Evolutionary conservation across 2,888 invertebrate genomes (phyloP), one percentile per base, ranked within the genome.

Genomic region (Drosophila bunnanda): DNA sequence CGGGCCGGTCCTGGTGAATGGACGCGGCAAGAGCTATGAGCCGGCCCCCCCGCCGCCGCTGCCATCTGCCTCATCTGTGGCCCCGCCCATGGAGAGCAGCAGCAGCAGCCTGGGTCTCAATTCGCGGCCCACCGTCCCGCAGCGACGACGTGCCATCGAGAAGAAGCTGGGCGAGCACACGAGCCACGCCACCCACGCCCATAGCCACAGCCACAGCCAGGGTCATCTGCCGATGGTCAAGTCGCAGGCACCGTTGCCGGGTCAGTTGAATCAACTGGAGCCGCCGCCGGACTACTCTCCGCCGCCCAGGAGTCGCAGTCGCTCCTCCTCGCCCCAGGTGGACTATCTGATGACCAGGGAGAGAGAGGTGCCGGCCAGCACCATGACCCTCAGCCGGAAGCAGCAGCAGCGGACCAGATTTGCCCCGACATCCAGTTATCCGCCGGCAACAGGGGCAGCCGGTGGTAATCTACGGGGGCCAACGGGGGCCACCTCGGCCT

Each of bases 221-320:
- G 12, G 28, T 10, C 68, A 65, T 36, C 38, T 43, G 12, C 32
- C 56, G 20, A 20, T 22, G 10, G 34, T 22, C 17, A 69, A 68
- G 46, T 20, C 68, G 38, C 50, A 39, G 57, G 58, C 69, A 3
- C 69, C 69, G 5, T n/a, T 44, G 7, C 44, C 41, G 12, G 46
- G 30, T 20, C 62, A 46, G 22, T 10, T 59, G 2, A 59, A 20
- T 0, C 80, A 81, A 1, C 93, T 93, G 28, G 95, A 95, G 86
- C 95, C 95, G 8, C 95, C 95, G 2, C 95, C 95, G 4, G 95
- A 96, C 87, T 96, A 96, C 84, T 95, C 95, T 2, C 95, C 95
- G 10, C 94, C 95, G 10, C 93, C 93, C 30, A 88, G 91, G 38
- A 92, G 92, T 64, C 92, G 91, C 67, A 92, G 92, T n/a, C 88